These are phyloP conservation scores for Ochropleura plecta DNA, from an alignment of 2,888 invertebrate species.

Conservation along the genomic window DNA sequence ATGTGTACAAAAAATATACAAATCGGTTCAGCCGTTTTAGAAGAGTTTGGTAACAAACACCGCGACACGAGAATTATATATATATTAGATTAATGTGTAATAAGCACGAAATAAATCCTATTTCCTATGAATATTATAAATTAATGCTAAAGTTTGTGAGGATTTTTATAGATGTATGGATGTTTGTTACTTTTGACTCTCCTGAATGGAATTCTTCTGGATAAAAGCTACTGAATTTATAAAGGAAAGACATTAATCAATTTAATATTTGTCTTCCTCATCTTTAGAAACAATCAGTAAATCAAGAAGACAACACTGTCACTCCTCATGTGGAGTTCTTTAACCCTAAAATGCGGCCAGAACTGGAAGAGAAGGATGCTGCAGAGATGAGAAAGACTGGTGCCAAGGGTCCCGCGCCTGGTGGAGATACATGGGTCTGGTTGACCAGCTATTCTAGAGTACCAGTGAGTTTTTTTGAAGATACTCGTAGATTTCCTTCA, in stretches of 20 bases:
- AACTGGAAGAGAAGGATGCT: slow-evolving; percentile 92
- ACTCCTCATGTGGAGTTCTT: slow-evolving; percentile 93
- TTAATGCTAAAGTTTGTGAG: no score
- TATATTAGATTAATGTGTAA: no score
- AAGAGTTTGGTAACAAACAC: no score
- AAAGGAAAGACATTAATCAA: neutral
- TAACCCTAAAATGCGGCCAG: slow-evolving; percentile 92
- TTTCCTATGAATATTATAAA: no score
- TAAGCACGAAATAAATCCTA: no score
- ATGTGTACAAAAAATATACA: no score
- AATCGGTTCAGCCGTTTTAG: no score
- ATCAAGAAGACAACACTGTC: slow-evolving; percentile 89
- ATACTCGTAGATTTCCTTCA: neutral
- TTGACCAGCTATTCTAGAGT: slow-evolving; percentile 96
- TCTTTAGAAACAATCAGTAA: slow-evolving; percentile 81
- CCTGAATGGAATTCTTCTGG: no score
- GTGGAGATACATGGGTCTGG: slow-evolving; percentile 96
- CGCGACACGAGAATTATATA: no score
- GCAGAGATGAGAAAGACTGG: slow-evolving; percentile 91
- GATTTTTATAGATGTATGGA: no score
- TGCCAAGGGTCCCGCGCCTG: slow-evolving; percentile 92
- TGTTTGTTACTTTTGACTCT: no score
- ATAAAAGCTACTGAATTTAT: neutral
- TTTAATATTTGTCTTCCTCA: neutral
- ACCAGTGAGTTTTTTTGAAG: slow-evolving; percentile 90